Evolutionary conservation across 2,113 vertebrate species (phyloP).

Genomic region (Miniopterus natalensis): DNA sequence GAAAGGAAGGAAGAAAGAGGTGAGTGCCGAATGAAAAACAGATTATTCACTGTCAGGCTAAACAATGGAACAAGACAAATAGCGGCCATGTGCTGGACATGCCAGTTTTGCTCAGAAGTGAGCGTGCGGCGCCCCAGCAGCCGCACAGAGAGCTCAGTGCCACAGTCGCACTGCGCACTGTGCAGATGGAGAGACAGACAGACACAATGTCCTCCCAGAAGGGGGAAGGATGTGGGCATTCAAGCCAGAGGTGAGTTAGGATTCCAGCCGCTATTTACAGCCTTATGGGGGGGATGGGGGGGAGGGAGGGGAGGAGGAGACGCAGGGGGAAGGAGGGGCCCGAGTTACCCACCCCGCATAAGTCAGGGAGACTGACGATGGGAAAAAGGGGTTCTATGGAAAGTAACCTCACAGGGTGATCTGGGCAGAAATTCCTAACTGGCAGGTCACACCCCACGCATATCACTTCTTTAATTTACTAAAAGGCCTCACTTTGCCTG

Average conservation of each 20-base stretch:
- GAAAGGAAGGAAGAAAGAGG: conserved; percentile 73
- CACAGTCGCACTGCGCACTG: too few relatives aligned
- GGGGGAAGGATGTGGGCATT: neutral
- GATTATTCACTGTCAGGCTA: conserved; percentile 85
- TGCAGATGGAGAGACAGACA: neutral
- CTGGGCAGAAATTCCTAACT: neutral
- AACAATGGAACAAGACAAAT: conserved; percentile 84
- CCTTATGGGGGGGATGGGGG: neutral
- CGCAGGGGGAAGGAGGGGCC: too few relatives aligned
- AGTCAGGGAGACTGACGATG: too few relatives aligned
- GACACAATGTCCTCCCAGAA: neutral
- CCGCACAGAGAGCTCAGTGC: accelerated
- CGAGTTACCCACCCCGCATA: too few relatives aligned
- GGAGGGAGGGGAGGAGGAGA: too few relatives aligned
- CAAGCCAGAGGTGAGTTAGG: neutral
- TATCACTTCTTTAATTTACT: neutral
- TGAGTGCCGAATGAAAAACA: conserved; percentile 82
- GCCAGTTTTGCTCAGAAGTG: neutral
- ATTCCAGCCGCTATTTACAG: neutral
- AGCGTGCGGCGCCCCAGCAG: neutral
- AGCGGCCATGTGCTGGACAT: conserved; percentile 57
- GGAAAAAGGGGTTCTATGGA: neutral
- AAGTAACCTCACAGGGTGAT: neutral
- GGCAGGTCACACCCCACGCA: too few relatives aligned
- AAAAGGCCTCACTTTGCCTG: neutral